These are phyloP conservation scores for Flabesymbios commensalis DNA, from an alignment of 2,888 invertebrate species.

Conservation along the genomic window DNA sequence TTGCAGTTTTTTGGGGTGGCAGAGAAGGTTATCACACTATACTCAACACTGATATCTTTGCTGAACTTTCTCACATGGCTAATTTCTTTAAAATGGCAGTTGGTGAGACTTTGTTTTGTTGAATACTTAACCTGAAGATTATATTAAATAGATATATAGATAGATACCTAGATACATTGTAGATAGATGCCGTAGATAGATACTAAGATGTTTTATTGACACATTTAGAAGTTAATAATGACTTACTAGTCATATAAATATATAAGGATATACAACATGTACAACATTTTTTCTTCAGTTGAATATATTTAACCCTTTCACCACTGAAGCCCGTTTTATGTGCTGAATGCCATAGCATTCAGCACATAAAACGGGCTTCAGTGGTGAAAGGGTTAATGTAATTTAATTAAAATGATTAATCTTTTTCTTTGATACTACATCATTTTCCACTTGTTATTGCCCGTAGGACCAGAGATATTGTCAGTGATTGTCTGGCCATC, in stretches of 20 bases:
- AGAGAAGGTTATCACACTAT: slow-evolving; percentile 68
- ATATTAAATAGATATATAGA: neutral
- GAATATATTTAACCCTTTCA: too few relatives aligned
- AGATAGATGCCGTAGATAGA: neutral
- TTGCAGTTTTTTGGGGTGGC: slow-evolving; percentile 66
- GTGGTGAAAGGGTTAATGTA: too few relatives aligned
- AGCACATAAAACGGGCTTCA: too few relatives aligned
- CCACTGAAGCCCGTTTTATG: too few relatives aligned
- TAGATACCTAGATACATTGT: neutral
- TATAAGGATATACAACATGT: too few relatives aligned
- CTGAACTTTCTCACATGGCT: slow-evolving; percentile 70
- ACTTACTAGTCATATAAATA: neutral
- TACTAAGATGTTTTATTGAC: neutral
- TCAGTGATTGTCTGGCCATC: too few relatives aligned
- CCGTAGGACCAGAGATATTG: too few relatives aligned
- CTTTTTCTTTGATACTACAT: too few relatives aligned
- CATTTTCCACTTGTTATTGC: too few relatives aligned
- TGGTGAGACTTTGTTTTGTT: slow-evolving; percentile 44
- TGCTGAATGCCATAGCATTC: too few relatives aligned
- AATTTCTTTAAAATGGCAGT: slow-evolving; percentile 69
- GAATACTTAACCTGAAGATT: neutral
- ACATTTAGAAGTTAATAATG: neutral
- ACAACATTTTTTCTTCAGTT: too few relatives aligned
- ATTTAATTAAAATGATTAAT: too few relatives aligned
- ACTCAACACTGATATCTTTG: slow-evolving; percentile 68